phyloP scores from a whole-genome alignment of 35 echinoderm and acorn worm species.

The Acanthaster planci region DNA sequence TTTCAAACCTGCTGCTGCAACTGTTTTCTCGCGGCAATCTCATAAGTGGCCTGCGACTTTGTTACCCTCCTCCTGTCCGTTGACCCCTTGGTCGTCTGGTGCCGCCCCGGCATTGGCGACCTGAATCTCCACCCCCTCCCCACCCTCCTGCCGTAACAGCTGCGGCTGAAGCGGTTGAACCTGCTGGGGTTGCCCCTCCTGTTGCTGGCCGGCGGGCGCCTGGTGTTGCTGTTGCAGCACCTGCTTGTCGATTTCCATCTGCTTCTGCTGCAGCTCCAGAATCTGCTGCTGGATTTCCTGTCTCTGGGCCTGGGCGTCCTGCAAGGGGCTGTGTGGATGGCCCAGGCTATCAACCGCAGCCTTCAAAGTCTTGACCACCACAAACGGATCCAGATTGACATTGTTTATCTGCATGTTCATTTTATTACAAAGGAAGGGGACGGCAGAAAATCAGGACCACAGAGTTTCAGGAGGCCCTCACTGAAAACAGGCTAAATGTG shows the following conservation, averaged over 20 bases:
- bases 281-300: constrained; percentile 61
- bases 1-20: no score
- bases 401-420: constrained; percentile 68
- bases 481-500: no score
- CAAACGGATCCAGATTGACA: constrained; percentile 87
- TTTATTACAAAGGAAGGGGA: background rate
- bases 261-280: constrained; percentile 52
- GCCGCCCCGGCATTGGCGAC: background rate
- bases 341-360: constrained; percentile 31
- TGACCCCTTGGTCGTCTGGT: background rate
- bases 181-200: background rate
- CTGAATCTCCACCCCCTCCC: background rate
- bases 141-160: background rate
- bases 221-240: constrained; percentile 31
- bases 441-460: background rate
- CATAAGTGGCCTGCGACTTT: background rate
- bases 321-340: constrained; percentile 16
- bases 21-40: no score
- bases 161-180: background rate
- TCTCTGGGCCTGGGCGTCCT: constrained; percentile 40
- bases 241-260: constrained; percentile 38
- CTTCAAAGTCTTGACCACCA: constrained; percentile 48
- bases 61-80: background rate
- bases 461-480: no score
- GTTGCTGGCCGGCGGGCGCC: background rate